Conservation (phyloP, 2,113 vertebrate genomes). For the Petaurus breviceps region DNA sequence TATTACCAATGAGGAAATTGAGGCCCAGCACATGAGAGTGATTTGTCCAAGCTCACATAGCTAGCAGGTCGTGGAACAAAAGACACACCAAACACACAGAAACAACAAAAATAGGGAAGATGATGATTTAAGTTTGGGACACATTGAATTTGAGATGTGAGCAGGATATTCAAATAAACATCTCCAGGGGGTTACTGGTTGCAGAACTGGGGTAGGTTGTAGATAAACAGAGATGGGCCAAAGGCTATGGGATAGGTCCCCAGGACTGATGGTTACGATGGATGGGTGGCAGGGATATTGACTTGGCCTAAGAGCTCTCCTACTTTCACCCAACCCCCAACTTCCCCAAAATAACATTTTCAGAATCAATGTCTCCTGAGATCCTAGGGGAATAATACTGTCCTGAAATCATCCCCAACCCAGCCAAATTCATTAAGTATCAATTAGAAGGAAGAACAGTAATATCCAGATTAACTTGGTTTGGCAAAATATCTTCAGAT, state of each 20-base stretch:
- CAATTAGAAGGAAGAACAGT: conserved; percentile 45
- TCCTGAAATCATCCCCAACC: background rate
- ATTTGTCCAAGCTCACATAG: no score
- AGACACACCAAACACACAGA: background rate
- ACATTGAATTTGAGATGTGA: background rate
- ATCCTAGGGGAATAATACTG: background rate
- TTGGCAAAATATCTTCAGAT: conserved; percentile 60
- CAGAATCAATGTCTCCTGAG: background rate
- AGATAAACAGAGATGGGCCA: background rate
- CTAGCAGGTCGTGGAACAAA: no score
- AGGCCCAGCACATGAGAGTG: no score
- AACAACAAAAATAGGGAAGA: background rate
- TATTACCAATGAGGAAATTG: no score
- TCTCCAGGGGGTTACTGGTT: background rate
- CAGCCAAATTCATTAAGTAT: conserved; percentile 17
- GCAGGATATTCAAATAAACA: background rate
- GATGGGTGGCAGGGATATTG: background rate
- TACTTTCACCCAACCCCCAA: background rate
- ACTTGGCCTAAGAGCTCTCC: background rate
- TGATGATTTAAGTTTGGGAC: background rate
- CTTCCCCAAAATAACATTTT: background rate
- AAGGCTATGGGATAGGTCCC: background rate
- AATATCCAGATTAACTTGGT: background rate
- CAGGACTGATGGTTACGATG: background rate
- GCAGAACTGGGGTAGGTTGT: background rate